Base-by-base conservation (phyloP, 2,888 invertebrate genomes). In the Quadriops clusia region DNA sequence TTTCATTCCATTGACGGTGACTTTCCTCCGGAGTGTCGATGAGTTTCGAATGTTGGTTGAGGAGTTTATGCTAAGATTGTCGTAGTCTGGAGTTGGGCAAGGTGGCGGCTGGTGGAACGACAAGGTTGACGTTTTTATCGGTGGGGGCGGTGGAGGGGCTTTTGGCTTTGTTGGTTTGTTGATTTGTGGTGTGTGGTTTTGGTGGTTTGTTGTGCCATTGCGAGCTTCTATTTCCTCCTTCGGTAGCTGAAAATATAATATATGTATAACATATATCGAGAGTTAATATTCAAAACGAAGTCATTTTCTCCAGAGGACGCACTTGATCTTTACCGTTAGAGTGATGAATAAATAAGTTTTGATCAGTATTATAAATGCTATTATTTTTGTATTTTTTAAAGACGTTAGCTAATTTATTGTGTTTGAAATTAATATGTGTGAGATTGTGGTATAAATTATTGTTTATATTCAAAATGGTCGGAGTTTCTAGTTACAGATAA, bases 51-150 rank as follows among this genome's bases (percentile, higher is more conserved):
- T n/a, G n/a, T n/a, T n/a, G n/a, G n/a, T n/a, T n/a, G n/a, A n/a
- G 7, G 60, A 53, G 17, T 39, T 44, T 25, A 61, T 43, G 36
- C 60, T 61, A 27, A 61, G 46, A 5, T 62, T 65, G 41, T 69
- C 69, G 46, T 70, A 69, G 46, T 70, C 69, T 2, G 69, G 68
- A 1, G 64, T 64, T 5, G 68, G 70, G 34, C 67, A 68, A 13
- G 63, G 60, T 5, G 68, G 67, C 13, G 54, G 53, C 38, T 54
- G 51, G 20, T 43, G 41, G 43, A 34, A 54, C 11, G 54, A 59
- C 17, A 51, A 47, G 22, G 54, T 54, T 7, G 58, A 57, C 29
- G 50, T 51, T 42, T 60, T 60, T 2, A 52, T 43, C 15, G 60
- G 60, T 17, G 58, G 56, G 5, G 48, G 45, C 4, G 47, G 46